Percentiles rank a stretch among this genome's conserved stretches.
These are phyloP conservation scores for Mycteria americana DNA, from an alignment of 2,797 vertebrate genomes.

Conservation along the genomic window DNA sequence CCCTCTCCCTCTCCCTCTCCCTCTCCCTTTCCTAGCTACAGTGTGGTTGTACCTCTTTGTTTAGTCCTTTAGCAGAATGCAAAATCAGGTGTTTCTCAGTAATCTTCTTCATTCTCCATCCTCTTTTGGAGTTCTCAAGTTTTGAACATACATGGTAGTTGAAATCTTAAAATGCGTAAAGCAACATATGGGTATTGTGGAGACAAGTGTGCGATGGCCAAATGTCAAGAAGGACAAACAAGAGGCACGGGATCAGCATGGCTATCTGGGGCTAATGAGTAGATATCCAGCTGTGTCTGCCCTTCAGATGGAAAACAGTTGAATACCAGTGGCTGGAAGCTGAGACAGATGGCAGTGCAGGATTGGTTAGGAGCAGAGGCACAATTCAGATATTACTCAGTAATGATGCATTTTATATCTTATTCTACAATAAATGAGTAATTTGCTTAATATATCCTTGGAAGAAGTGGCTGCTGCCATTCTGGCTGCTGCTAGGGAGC, in stretches of 20 bases:
- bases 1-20: not conserved
- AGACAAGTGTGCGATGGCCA: not conserved
- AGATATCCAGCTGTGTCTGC: not conserved
- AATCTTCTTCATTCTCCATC: not conserved
- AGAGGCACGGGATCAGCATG: not conserved
- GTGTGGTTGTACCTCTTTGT: not conserved
- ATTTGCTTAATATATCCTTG: not conserved
- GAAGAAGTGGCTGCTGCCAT: not conserved
- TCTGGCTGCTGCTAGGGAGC: not conserved
- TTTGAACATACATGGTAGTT: not conserved
- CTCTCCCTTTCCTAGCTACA: not conserved
- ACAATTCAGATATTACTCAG: not conserved
- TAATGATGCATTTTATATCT: not conserved
- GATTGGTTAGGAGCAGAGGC: not conserved
- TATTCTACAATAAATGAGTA: not conserved
- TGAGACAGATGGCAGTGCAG: slow-evolving; percentile 33
- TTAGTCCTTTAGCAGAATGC: not conserved
- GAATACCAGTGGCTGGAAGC: not conserved
- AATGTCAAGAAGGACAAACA: not conserved
- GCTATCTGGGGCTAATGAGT: not conserved
- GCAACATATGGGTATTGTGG: not conserved
- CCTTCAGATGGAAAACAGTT: not conserved
- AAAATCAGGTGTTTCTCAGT: not conserved
- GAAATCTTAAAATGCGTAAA: not conserved
- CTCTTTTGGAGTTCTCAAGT: not conserved